Conservation (phyloP, 1,140 invertebrate species). For the Fopius arisanus region DNA sequence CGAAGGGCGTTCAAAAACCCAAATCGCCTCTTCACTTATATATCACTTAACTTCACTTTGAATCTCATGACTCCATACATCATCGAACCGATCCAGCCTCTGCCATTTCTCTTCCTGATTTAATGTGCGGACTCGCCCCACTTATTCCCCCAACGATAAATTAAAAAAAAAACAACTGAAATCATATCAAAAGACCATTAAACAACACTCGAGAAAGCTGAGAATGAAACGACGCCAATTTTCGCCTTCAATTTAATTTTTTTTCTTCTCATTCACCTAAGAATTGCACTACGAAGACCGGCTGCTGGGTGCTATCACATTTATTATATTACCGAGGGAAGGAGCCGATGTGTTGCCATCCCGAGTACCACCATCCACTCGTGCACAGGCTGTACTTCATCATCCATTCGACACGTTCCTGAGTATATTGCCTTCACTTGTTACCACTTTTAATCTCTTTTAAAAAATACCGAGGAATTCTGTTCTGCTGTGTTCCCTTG, state of each 20-base stretch:
- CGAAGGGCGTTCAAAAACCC: neutral
- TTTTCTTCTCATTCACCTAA: neutral
- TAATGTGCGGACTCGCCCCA: neutral
- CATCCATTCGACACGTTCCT: slow-evolving; percentile 28
- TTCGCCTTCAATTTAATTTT: slow-evolving; percentile 37
- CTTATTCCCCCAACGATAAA: neutral
- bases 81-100: neutral
- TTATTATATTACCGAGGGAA: slow-evolving; percentile 41
- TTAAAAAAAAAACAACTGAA: neutral
- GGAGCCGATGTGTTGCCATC: slow-evolving; percentile 15
- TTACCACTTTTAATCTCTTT: neutral
- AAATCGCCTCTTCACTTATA: neutral
- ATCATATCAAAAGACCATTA: neutral
- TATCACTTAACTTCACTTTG: neutral
- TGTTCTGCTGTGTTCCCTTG: neutral
- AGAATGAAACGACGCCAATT: slow-evolving; percentile 49
- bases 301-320: slow-evolving; percentile 44
- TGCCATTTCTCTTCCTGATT: neutral
- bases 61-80: neutral
- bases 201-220: neutral
- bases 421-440: slow-evolving; percentile 1
- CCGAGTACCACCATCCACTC: neutral
- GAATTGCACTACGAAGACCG: slow-evolving; percentile 37
- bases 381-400: slow-evolving; percentile 13
- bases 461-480: neutral